Evolutionary conservation across 2,797 vertebrate species (phyloP), one percentile per base, ranked within the genome.

Genomic region (Sebastes trivittatus): DNA sequence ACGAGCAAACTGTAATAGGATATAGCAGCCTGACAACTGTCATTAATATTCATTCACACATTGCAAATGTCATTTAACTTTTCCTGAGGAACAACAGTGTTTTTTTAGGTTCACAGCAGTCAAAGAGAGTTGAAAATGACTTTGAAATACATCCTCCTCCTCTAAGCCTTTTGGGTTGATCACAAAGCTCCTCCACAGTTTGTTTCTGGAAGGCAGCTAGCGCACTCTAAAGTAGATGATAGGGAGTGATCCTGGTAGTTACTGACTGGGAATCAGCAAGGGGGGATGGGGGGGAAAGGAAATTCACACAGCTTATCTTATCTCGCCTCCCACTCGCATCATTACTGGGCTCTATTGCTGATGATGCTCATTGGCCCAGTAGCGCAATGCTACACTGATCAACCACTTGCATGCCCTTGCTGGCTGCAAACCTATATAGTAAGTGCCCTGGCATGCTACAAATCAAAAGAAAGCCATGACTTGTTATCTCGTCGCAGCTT

Each of bases 401-500:
- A 81, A 87, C 85, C 74, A 42, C 87, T 85, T 59, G 78, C 66
- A 79, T 91, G 87, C 90, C 88, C 69, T 73, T 72, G 89, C 90
- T 73, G 83, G 86, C 88, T 94, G 94, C 93, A 94, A 92, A 88
- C 77, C 89, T 91, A 87, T 3, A 88, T 86, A 95, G 88, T 88
- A 92, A 94, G 89, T 92, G 93, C 72, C 93, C 89, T 92, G 94
- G 89, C 93, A 91, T 74, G 91, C 88, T 67, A 77, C 90, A 93
- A 96, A 97, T 96, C 95, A 96, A 95, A 96, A 95, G 92, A 90
- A 92, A 96, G 93, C 87, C 90, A 88, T 89, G 93, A 93, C 94
- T 96, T 92, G 94, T 97, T 97, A 96, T 96, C 95, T 94, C 70
- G 86, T 95, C 86, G 88, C 95, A 94, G 95, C 95, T 94, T 95